Conservation (phyloP, 2,113 vertebrate species). For the Columbina picui region DNA sequence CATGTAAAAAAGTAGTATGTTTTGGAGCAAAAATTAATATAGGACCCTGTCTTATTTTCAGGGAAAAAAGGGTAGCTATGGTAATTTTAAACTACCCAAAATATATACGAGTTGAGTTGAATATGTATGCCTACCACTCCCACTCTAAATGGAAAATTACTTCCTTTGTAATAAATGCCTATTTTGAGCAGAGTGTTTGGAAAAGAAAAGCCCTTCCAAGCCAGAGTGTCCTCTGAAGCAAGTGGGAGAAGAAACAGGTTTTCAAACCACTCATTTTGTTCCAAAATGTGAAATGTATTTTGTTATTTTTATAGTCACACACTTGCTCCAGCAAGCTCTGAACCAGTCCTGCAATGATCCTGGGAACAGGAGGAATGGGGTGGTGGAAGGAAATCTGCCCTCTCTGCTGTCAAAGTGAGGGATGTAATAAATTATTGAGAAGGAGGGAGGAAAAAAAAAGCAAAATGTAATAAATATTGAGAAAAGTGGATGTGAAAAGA, state of each 20-base stretch:
- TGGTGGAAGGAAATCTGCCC: background rate
- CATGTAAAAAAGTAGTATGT: too few species aligned
- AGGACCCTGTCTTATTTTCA: too few species aligned
- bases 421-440: accelerated
- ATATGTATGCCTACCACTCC: background rate
- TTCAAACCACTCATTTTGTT: background rate
- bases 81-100: background rate
- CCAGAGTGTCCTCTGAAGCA: slow-evolving; percentile 7
- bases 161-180: background rate
- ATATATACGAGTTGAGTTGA: background rate
- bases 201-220: slow-evolving; percentile 36
- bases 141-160: background rate
- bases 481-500: background rate
- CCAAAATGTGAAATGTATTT: background rate
- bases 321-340: background rate
- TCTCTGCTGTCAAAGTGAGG: background rate
- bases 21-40: too few species aligned
- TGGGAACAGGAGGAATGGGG: background rate
- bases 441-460: background rate
- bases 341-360: background rate
- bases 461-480: background rate
- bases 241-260: background rate
- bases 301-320: background rate
- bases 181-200: background rate
- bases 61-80: background rate